Evolutionary conservation across 2,888 invertebrate genomes (phyloP).

Genomic region (Nomada ruficornis): DNA sequence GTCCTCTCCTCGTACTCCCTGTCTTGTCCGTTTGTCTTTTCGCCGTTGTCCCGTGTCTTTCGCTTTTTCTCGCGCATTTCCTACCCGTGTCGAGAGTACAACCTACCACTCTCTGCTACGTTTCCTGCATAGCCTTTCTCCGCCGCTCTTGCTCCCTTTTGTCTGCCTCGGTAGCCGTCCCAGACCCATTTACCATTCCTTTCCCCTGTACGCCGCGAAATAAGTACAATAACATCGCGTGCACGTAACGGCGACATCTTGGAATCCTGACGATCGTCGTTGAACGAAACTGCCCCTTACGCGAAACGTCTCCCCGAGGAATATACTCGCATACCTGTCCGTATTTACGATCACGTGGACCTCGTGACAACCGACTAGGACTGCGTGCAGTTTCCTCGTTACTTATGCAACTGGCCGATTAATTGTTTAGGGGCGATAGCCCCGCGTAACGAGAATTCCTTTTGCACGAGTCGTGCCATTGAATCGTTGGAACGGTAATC

Average conservation of each 20-base stretch:
- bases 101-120: conserved; percentile 13
- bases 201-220: conserved; percentile 34
- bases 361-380: background rate
- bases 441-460: conserved; percentile 42
- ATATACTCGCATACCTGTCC: conserved; percentile 47
- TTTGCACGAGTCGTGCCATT: background rate
- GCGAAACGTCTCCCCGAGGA: conserved; percentile 34
- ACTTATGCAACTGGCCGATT: conserved; percentile 41
- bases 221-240: conserved; percentile 63
- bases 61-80: conserved; percentile 75
- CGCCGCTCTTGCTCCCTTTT: conserved; percentile 17
- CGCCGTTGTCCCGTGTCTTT: conserved; percentile 66
- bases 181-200: conserved; percentile 48
- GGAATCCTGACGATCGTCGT: conserved; percentile 48
- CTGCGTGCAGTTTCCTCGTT: conserved; percentile 43
- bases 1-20: conserved; percentile 74
- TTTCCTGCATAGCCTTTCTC: conserved; percentile 1
- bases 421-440: conserved; percentile 43
- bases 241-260: conserved; percentile 47
- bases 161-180: conserved; percentile 3
- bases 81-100: conserved; percentile 63
- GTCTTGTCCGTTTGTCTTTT: conserved; percentile 69
- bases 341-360: conserved; percentile 47
- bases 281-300: conserved; percentile 32
- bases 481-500: conserved; percentile 4